These are phyloP conservation scores for Aphodius granarius DNA, from an alignment of 2,888 invertebrate species.

Conservation along the genomic window DNA sequence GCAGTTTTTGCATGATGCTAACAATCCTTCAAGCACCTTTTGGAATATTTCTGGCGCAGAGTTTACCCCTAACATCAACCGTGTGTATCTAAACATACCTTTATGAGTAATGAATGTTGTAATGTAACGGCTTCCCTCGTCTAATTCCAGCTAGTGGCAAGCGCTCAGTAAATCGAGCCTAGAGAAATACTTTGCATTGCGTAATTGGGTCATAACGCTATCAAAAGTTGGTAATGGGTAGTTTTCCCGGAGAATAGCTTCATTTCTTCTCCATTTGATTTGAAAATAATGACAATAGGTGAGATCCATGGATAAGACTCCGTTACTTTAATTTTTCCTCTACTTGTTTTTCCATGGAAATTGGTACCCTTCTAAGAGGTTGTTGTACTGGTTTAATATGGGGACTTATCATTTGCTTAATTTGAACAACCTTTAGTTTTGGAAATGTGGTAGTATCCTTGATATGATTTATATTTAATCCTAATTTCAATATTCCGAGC, in stretches of 20 bases:
- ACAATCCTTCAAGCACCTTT: conserved; percentile 38
- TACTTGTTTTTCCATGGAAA: conserved; percentile 29
- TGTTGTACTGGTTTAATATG: conserved; percentile 19
- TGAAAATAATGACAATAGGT: conserved; percentile 42
- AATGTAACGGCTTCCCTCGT: conserved; percentile 4
- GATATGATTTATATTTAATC: conserved; percentile 1
- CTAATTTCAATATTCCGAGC: conserved; percentile 14
- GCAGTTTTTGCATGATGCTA: conserved; percentile 34
- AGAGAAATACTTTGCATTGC: conserved; percentile 36
- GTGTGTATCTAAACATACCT: conserved; percentile 41
- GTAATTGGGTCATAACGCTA: conserved; percentile 29
- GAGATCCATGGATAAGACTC: conserved; percentile 44
- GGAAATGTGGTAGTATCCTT: conserved; percentile 1
- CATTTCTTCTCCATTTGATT: conserved; percentile 40
- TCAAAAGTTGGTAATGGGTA: conserved; percentile 29
- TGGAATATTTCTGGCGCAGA: conserved; percentile 42
- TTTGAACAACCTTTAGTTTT: not conserved
- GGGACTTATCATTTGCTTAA: conserved; percentile 3
- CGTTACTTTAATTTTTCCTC: conserved; percentile 34
- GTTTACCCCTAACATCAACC: conserved; percentile 46
- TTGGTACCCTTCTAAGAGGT: conserved; percentile 21
- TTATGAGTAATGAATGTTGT: conserved; percentile 32
- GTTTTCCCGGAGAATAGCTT: conserved; percentile 38
- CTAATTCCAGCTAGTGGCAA: conserved; percentile 40
- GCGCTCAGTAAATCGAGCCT: conserved; percentile 33